Evolutionary conservation across 2,113 vertebrate species (phyloP), one percentile per base, ranked within the genome.

Genomic region (Poeciliopsis prolifica): DNA sequence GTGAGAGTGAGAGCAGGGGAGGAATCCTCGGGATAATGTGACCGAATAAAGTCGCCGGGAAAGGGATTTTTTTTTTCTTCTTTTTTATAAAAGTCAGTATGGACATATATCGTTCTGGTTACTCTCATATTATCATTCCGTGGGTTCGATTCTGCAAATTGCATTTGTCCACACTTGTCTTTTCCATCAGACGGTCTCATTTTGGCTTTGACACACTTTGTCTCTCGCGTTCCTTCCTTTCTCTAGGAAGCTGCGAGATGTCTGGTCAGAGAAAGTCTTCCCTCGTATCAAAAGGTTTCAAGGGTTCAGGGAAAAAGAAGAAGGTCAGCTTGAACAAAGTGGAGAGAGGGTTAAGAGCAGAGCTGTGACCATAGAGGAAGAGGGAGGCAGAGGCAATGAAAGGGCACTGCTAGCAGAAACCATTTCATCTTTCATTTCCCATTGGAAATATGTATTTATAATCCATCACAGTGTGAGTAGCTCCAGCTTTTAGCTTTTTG

Each of bases 241-340:
- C 61, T 80, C 75, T 51, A 84, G 87, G 90, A 73, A 90, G 92
- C 89, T 91, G 87, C 75, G 66, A 87, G 77, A 83, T 90, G 88
- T 80, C 78, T 78, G 82, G 81, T 85, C 84, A 79, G 70, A 89
- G 87, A 91, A 92, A 88, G 89, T 90, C 92, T 93, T 89, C 83
- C 88, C 87, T 84, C 88, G 86, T 86, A 88, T 92, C 83, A 91
- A 89, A 89, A 90, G 88, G 88, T 80, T 83, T 87, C 78, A 74
- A 66, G 81, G 86, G 77, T 82, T 84, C 68, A 26, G 81, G 82
- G 81, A 87, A 73, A 85, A 86, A 86, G 86, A 77, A 86, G 84
- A 89, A 91, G 92, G 91, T 93, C 88, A 91, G 85, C 84, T 77
- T 91, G 88, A 91, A 90, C 83, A 78, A 85, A 80, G 80, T 79